A percentile compares a stretch with the other conserved stretches of the same genome.
phyloP scores from a whole-genome alignment of 2,113 vertebrate genomes.

The Limanda limanda region DNA sequence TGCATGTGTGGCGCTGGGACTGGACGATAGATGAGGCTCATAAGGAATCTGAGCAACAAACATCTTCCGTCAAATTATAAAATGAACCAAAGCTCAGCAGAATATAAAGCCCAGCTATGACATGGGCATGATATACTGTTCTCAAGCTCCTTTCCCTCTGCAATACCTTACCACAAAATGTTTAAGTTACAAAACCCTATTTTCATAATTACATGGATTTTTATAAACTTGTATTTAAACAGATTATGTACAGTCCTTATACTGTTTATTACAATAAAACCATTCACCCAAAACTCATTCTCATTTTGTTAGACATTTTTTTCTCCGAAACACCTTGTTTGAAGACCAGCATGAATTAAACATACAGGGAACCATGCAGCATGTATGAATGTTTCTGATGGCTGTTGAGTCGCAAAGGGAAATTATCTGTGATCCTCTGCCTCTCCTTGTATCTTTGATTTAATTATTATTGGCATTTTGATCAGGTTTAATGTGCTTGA shows the following conservation, averaged over 20 bases:
- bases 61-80: not conserved
- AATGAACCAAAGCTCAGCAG: not conserved
- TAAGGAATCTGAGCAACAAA: not conserved
- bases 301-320: not conserved
- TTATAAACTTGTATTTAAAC: constrained; percentile 35
- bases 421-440: not conserved
- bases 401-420: not conserved
- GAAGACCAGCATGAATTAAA: not conserved
- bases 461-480: not conserved
- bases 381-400: not conserved
- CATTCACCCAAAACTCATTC: not conserved
- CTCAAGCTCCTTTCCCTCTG: constrained; percentile 1
- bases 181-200: constrained; percentile 30
- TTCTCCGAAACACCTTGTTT: not conserved
- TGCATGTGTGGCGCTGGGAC: constrained; percentile 95
- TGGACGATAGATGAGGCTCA: constrained; percentile 65
- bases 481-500: not conserved
- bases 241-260: not conserved
- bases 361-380: not conserved
- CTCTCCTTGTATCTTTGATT: not conserved
- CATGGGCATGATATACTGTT: not conserved
- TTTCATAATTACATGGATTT: constrained; percentile 35
- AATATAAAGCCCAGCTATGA: constrained; percentile 4
- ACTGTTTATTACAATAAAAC: not conserved
- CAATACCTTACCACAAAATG: constrained; percentile 15